Evolutionary conservation across 1,140 invertebrate species (phyloP).

Genomic region (Akabosia matsudoensis): DNA sequence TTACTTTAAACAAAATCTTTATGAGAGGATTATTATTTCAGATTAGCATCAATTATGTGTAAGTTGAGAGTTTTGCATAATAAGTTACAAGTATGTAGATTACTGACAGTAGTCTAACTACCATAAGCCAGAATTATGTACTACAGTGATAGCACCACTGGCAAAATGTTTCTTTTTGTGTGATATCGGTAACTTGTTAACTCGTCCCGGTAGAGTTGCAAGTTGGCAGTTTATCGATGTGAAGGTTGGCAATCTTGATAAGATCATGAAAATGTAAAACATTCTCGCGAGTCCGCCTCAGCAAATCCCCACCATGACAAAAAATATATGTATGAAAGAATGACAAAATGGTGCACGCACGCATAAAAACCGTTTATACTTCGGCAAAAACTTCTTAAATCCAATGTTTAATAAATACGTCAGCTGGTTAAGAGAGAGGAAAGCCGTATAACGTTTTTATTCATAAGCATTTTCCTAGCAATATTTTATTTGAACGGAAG

Average conservation of each 20-base stretch:
- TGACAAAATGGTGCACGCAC: neutral
- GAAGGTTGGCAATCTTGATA: neutral
- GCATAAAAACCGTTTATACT: neutral
- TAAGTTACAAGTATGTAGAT: no score
- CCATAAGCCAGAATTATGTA: no score
- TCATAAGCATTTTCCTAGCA: neutral
- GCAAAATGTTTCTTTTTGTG: no score
- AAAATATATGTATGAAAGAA: neutral
- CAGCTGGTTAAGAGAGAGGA: neutral
- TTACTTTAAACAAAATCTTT: neutral
- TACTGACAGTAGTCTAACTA: no score
- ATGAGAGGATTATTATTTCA: neutral
- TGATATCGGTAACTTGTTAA: neutral
- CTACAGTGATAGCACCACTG: no score
- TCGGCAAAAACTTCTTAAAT: no score
- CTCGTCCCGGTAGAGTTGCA: neutral
- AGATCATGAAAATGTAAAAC: neutral
- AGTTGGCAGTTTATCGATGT: neutral
- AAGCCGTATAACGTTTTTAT: neutral
- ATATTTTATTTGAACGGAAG: neutral
- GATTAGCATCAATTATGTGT: neutral
- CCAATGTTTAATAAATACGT: neutral
- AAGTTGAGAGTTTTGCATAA: no score
- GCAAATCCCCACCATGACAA: no score
- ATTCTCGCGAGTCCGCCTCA: neutral